Evolutionary conservation across 2,888 invertebrate species (phyloP).

Genomic region (Leptogaster cylindrica): DNA sequence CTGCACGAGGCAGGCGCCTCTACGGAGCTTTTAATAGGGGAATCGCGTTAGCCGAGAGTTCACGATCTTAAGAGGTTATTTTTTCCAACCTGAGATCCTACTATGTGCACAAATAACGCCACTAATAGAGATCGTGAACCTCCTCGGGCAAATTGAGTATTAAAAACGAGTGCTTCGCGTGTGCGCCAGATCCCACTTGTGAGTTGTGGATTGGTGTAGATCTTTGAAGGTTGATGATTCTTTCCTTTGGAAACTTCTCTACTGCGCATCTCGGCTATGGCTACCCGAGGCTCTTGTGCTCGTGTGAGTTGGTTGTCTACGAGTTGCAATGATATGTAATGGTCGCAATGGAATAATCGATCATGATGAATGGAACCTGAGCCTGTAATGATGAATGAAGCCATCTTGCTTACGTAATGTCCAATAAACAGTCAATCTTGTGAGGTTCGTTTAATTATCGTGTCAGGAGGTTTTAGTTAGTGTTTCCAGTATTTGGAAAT

Average conservation of each 20-base stretch:
- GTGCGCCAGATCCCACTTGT: not conserved
- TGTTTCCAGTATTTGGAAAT: too few relatives aligned
- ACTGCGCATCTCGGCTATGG: not conserved
- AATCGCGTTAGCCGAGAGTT: not conserved
- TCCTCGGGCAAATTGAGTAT: slow-evolving; percentile 4
- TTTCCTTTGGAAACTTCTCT: not conserved
- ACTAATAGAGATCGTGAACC: not conserved
- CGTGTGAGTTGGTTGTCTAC: not conserved
- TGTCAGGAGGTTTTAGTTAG: too few relatives aligned
- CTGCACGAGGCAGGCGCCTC: slow-evolving; percentile 6
- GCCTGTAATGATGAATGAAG: too few relatives aligned
- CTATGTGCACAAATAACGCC: not conserved
- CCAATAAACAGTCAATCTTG: too few relatives aligned
- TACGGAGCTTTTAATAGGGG: not conserved
- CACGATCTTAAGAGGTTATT: not conserved
- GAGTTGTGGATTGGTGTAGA: not conserved
- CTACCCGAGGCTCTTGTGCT: not conserved
- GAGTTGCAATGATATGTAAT: not conserved
- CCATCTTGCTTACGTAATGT: too few relatives aligned
- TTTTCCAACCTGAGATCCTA: not conserved
- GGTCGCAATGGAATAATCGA: not conserved
- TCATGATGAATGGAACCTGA: slow-evolving; percentile 2
- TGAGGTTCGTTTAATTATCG: too few relatives aligned
- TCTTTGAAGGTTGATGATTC: slow-evolving; percentile 7
- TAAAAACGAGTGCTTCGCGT: not conserved